phyloP scores from a whole-genome alignment of 2,888 invertebrate genomes.

The Cephalotes varians region DNA sequence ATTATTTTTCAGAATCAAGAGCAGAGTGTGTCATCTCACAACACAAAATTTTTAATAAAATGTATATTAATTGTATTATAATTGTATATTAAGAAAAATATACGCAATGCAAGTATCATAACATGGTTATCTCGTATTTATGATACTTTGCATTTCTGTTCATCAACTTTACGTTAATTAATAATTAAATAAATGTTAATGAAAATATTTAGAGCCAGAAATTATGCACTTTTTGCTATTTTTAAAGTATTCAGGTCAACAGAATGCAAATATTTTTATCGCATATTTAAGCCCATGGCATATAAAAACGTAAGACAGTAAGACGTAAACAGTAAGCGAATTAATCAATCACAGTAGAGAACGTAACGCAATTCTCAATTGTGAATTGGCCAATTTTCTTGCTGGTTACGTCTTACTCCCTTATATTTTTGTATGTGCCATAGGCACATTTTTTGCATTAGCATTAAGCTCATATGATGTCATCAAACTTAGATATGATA shows the following conservation, averaged over 20 bases:
- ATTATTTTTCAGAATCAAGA: neutral
- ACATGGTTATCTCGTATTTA: neutral
- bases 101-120: neutral
- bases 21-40: neutral
- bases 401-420: too few relatives aligned
- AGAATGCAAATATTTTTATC: conserved; percentile 11
- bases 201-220: neutral
- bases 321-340: too few relatives aligned
- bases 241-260: conserved; percentile 7
- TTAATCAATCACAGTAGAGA: too few relatives aligned
- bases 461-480: neutral
- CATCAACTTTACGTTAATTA: conserved; percentile 16
- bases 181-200: neutral
- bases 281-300: too few relatives aligned
- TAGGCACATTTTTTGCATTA: too few relatives aligned
- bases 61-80: too few relatives aligned
- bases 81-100: neutral
- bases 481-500: neutral
- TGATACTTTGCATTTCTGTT: neutral
- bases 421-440: too few relatives aligned
- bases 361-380: too few relatives aligned
- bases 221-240: neutral
- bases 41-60: neutral
- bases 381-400: too few relatives aligned
- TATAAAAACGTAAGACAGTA: too few relatives aligned